Evolutionary conservation across 2,113 vertebrate genomes (phyloP).

Genomic region (Rhabdomys dilectus): DNA sequence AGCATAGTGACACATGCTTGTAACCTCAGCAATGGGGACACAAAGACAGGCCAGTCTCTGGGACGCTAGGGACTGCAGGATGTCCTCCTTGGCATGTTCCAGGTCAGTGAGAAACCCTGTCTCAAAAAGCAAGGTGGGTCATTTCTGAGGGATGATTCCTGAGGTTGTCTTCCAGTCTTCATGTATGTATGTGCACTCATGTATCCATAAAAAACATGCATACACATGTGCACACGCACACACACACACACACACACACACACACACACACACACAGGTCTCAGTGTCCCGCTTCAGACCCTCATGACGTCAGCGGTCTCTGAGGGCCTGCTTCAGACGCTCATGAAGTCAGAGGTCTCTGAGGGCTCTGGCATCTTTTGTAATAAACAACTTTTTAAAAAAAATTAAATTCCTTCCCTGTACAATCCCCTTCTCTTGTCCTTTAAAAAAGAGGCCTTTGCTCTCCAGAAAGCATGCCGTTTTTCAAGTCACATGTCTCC

Average conservation of each 20-base stretch:
- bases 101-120: neutral
- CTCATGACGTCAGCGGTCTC: neutral
- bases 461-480: neutral
- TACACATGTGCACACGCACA: too few relatives aligned
- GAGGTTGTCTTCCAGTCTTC: too few relatives aligned
- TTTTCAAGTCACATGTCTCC: neutral
- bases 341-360: neutral
- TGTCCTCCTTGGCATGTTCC: neutral
- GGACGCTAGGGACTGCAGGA: neutral
- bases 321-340: neutral
- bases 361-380: neutral
- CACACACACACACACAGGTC: neutral
- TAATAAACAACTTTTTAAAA: neutral
- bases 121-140: neutral
- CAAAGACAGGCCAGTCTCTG: too few relatives aligned
- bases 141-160: neutral
- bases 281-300: neutral
- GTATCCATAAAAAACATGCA: too few relatives aligned
- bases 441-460: neutral
- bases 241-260: neutral
- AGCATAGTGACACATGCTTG: neutral
- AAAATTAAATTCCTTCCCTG: neutral
- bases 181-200: too few relatives aligned
- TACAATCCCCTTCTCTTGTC: neutral
- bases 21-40: neutral